Evolutionary conservation across 1,140 invertebrate species (phyloP), one percentile per base, ranked within the genome.

Genomic region (Holotrichia oblita): DNA sequence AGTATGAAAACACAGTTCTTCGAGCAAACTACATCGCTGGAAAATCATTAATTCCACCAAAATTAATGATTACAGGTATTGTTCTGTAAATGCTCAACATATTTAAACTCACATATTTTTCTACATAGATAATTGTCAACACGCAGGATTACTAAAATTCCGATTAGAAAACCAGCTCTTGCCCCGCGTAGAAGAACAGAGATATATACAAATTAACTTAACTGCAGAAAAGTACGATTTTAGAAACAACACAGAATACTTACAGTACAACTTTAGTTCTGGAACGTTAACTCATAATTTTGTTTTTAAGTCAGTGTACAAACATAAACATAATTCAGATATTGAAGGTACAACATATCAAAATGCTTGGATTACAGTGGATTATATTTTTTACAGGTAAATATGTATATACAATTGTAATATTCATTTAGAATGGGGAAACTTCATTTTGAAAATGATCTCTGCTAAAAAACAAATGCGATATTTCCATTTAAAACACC

Each of bases 381-480:
- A 96, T 87, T 96, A 95, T 83, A 94, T 96, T 79, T 94, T 95
- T 84, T 93, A 92, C 81, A 92, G 90, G 88, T 91, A 88, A 40
- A 55, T 48, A 61, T 3, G 40, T 61, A 4, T 4, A 34, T 34
- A 34, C n/a, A n/a, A n/a, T n/a, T 34, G 27, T 34, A 34, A 34
- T 34, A 34, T 34, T 34, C 27, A 34, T 34, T 34, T 34, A 34
- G 27, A 34, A n/a, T n/a, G n/a, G n/a, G n/a, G n/a, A n/a, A n/a
- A n/a, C n/a, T n/a, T n/a, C n/a, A n/a, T n/a, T n/a, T n/a, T n/a
- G n/a, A n/a, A n/a, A n/a, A n/a, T n/a, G n/a, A n/a, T n/a, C n/a
- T n/a, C n/a, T n/a, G n/a, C n/a, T n/a, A n/a, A n/a, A n/a, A n/a
- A n/a, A n/a, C n/a, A n/a, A n/a, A n/a, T n/a, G n/a, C n/a, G n/a